A percentile compares a stretch with the other conserved stretches of the same genome.
Evolutionary conservation across 2,797 vertebrate genomes (phyloP).

Genomic region (Denticeps clupeoides): DNA sequence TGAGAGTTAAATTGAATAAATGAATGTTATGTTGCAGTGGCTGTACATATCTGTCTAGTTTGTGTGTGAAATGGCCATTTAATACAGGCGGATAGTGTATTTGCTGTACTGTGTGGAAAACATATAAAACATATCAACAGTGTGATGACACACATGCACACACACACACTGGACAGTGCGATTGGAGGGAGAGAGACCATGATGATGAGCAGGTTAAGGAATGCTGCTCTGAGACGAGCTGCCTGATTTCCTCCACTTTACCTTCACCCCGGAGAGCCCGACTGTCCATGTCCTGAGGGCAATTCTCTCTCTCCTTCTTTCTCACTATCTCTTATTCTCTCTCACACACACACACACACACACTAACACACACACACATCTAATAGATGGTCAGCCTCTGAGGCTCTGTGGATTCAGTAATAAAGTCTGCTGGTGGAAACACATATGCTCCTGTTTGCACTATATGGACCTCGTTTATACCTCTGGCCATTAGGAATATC

Average conservation of each 20-base stretch:
- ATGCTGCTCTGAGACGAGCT: background rate
- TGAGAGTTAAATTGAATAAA: no score
- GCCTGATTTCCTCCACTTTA: slow-evolving; percentile 7
- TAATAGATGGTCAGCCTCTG: slow-evolving; percentile 27
- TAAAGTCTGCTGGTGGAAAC: background rate
- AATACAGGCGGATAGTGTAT: no score
- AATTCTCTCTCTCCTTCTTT: slow-evolving; percentile 6
- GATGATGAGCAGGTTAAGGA: slow-evolving; percentile 20
- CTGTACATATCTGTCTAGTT: background rate
- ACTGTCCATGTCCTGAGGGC: slow-evolving; percentile 1
- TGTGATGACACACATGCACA: background rate
- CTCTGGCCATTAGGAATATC: slow-evolving; percentile 18
- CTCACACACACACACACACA: background rate
- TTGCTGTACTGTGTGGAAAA: no score
- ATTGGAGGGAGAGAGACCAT: slow-evolving; percentile 4
- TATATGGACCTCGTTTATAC: slow-evolving; percentile 13
- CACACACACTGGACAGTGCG: background rate
- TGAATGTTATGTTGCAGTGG: no score
- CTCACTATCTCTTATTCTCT: background rate
- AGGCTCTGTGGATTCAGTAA: background rate
- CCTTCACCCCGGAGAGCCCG: slow-evolving; percentile 3
- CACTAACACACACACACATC: slow-evolving; percentile 1
- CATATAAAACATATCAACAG: no score
- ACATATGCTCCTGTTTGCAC: background rate
- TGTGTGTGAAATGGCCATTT: background rate